Evolutionary conservation across 2,797 vertebrate species (phyloP).

Genomic region (Siniperca scherzeri): DNA sequence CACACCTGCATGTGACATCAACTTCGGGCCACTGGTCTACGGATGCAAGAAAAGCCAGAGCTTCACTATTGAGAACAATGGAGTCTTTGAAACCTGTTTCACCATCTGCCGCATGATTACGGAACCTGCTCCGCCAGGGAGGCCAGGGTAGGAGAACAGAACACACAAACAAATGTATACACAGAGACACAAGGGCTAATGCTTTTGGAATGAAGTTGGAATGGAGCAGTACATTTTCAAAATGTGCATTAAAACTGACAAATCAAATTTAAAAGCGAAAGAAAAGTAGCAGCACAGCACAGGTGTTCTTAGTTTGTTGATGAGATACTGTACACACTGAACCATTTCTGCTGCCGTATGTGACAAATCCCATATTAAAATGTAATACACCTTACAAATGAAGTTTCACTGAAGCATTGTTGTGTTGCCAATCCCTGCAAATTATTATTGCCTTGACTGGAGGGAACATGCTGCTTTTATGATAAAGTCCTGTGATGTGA

Average conservation of each 20-base stretch:
- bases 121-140: slow-evolving; percentile 53
- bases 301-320: neutral
- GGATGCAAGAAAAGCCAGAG: slow-evolving; percentile 83
- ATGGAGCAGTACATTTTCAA: neutral
- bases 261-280: neutral
- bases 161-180: neutral
- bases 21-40: slow-evolving; percentile 88
- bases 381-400: neutral
- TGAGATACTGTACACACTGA: neutral
- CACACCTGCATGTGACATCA: slow-evolving; percentile 84
- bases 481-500: neutral
- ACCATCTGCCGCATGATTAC: slow-evolving; percentile 74
- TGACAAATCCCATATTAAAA: slow-evolving; percentile 11
- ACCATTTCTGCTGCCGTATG: neutral
- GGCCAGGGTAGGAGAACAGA: slow-evolving; percentile 79
- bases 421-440: slow-evolving; percentile 7
- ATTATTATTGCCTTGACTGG: neutral
- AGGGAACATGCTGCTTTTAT: neutral
- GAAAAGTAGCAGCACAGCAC: neutral
- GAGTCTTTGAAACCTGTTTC: slow-evolving; percentile 85
- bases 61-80: slow-evolving; percentile 90
- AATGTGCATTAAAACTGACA: neutral
- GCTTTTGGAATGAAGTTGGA: neutral
- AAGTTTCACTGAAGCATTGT: neutral
- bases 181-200: neutral